Conservation (phyloP, 1,140 invertebrate species). For the Glomeris maerens region DNA sequence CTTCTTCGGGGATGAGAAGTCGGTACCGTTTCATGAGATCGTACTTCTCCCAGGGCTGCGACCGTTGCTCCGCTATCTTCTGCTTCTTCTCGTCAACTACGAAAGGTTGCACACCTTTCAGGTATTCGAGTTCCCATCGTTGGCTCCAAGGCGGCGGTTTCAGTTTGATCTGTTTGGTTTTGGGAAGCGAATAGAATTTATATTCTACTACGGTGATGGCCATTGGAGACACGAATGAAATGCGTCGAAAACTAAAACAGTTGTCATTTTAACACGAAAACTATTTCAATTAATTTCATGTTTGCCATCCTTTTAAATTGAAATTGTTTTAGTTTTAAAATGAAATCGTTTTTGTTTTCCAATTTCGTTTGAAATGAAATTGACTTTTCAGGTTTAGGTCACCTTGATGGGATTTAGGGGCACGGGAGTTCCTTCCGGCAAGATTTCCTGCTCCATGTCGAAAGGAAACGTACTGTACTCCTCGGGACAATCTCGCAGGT, state of each 20-base stretch:
- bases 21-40: conserved; percentile 90
- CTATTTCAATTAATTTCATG: no score
- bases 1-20: conserved; percentile 68
- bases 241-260: not conserved
- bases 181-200: not conserved
- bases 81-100: conserved; percentile 44
- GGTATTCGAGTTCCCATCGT: conserved; percentile 64
- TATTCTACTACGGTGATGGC: not conserved
- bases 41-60: conserved; percentile 72
- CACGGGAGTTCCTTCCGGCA: conserved; percentile 58
- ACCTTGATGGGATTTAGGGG: conserved; percentile 80
- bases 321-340: no score
- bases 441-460: conserved; percentile 72
- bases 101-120: conserved; percentile 56
- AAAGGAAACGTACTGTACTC: conserved; percentile 88
- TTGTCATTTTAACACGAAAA: no score
- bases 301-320: no score
- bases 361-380: no score
- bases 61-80: conserved; percentile 38
- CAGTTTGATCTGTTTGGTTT: conserved; percentile 47
- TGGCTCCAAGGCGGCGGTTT: conserved; percentile 73
- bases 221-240: not conserved
- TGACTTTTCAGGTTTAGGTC: no score
- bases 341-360: no score
- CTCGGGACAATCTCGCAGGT: conserved; percentile 79